Base-by-base conservation (phyloP, 1,140 invertebrate genomes). In the Xylocopa sonorina region DNA sequence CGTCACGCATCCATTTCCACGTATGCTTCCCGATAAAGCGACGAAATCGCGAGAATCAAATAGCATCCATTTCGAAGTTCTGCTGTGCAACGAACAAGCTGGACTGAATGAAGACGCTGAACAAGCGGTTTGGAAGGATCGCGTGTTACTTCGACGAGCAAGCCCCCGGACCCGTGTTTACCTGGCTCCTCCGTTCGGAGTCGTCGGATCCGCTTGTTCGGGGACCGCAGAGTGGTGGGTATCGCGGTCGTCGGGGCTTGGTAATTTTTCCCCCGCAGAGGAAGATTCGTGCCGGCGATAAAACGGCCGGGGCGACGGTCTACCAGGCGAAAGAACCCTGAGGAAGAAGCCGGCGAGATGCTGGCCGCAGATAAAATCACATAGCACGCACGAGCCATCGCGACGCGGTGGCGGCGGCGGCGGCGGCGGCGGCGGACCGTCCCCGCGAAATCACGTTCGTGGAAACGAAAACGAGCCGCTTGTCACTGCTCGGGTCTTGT, bases 381-480 rank as follows among this genome's bases (percentile, higher is more conserved):
- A n/a, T n/a, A n/a, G n/a, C n/a, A n/a, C n/a, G n/a, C n/a, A n/a
- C n/a, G n/a, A n/a, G n/a, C n/a, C n/a, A n/a, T n/a, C n/a, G n/a
- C n/a, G n/a, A n/a, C n/a, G n/a, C n/a, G n/a, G n/a, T n/a, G n/a
- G n/a, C n/a, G n/a, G n/a, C n/a, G n/a, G n/a, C n/a, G n/a, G n/a
- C n/a, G n/a, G n/a, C n/a, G n/a, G n/a, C n/a, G n/a, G n/a, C n/a
- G n/a, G n/a, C n/a, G n/a, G n/a, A n/a, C n/a, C 27, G 38, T 21
- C 18, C 57, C 18, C 29, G 55, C 38, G 77, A 78, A 78, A 78
- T 78, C 77, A 38, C 69, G 38, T 78, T 78, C 77, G 77, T 78
- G 77, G 77, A 78, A 78, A 64, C 69, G 76, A 78, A 73, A 78
- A 77, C 75, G 64, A 69, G 75, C 27, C 27, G 68, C 21, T 78